A percentile compares a stretch with the other conserved stretches of the same genome.
Conservation (phyloP, 2,113 vertebrate species). For the Saccopteryx bilineata region DNA sequence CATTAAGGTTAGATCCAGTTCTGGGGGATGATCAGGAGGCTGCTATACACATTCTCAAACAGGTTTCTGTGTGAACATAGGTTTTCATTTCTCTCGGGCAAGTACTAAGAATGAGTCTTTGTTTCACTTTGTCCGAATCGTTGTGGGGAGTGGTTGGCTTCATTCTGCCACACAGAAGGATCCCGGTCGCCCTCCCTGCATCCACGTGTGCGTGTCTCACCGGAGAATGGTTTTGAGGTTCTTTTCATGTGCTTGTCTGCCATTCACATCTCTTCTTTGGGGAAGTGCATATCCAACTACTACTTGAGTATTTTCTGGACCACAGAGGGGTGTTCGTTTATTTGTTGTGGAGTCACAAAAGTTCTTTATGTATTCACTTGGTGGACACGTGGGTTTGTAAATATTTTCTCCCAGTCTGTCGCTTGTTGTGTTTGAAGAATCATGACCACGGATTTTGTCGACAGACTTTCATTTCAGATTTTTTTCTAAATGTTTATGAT, state of each 20-base stretch:
- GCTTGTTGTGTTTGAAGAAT: background rate
- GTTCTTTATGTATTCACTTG: background rate
- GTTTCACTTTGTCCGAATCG: constrained; percentile 5
- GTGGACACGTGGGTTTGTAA: background rate
- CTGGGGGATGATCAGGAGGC: background rate
- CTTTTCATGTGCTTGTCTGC: no score
- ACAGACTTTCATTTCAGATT: background rate
- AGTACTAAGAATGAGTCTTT: background rate
- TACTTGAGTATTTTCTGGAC: background rate
- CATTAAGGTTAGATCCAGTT: background rate
- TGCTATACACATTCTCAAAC: background rate
- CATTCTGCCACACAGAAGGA: background rate
- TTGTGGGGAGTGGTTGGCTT: background rate
- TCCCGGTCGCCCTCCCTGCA: no score
- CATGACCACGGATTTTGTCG: background rate
- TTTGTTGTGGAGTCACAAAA: background rate
- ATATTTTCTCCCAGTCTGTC: background rate
- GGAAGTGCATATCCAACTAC: background rate
- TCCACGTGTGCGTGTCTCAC: no score
- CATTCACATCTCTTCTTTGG: background rate
- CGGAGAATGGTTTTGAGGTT: background rate
- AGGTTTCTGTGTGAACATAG: background rate
- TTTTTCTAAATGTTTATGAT: background rate
- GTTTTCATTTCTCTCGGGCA: constrained; percentile 35
- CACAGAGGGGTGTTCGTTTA: background rate